Base-by-base conservation (phyloP, 2,888 invertebrate species). In the Xanthia icteritia region DNA sequence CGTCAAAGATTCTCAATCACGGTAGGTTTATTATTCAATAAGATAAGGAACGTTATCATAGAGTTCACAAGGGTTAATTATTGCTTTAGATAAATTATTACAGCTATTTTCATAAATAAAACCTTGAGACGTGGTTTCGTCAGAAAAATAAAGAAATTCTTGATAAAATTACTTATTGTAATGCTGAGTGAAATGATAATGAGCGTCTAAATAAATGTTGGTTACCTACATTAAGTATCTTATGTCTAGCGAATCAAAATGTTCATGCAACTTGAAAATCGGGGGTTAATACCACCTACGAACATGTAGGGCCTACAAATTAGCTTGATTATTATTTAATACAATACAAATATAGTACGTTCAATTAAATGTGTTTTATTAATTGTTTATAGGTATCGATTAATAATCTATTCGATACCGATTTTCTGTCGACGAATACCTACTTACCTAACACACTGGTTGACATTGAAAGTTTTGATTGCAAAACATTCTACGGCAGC, bases 21-120 rank as follows among this genome's bases (percentile, higher is more conserved):
- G 75, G 75, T 75, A 58, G 17, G 65, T 69, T 69, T 69, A 48
- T 78, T 84, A 77, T 77, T 81, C 15, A 23, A 56, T 56, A 63
- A 63, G 74, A 80, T 77, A 77, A 69, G 42, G 15, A 31, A 75
- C 48, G 23, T 70, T 82, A 87, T 82, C 87, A 45, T 48, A 64
- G 56, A 85, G 87, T 82, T 85, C 77, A 82, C 63, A 70, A 63
- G 39, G 82, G 82, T 84, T 77, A 85, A 81, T 82, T 69, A 54
- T 81, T 81, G 64, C 51, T 63, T 60, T 5, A 73, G 71, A 81
- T 72, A 72, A 60, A 48, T 65, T 36, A 58, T 36, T 13, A 36
- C 20, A n/a, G 31, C 39, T 56, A 48, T 71, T 66, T 66, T 36
- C 36, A 15, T 58, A 76, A 45, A 58, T 31, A 83, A 42, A 78